These are phyloP conservation scores for Tangara arthus DNA, from an alignment of 2,797 vertebrate species.

Conservation along the genomic window DNA sequence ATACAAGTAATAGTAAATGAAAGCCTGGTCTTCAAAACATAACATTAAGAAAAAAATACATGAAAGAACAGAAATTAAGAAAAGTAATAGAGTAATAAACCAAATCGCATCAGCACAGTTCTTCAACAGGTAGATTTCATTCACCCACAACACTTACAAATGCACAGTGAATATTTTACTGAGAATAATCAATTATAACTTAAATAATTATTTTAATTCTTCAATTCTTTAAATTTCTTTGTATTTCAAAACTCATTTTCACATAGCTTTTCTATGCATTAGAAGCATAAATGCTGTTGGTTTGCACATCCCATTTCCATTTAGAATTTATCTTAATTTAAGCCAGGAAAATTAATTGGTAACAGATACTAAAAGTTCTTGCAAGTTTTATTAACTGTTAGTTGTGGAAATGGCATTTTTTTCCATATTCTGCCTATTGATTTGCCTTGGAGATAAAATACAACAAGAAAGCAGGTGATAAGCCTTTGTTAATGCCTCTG, in stretches of 20 bases:
- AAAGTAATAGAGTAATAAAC: not conserved
- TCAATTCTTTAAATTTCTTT: not conserved
- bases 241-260: not conserved
- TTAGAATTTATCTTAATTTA: constrained; percentile 62
- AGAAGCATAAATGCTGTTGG: not conserved
- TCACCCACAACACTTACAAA: not conserved
- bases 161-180: not conserved
- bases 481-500: constrained; percentile 76
- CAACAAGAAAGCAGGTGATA: constrained; percentile 75
- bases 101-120: not conserved
- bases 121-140: not conserved
- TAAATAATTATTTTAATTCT: not conserved
- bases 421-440: constrained; percentile 59
- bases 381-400: constrained; percentile 59
- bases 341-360: constrained; percentile 59
- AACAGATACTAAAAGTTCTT: constrained; percentile 67
- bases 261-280: not conserved
- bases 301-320: constrained; percentile 54
- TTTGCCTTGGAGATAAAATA: constrained; percentile 71
- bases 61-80: not conserved
- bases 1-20: not conserved
- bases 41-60: not conserved
- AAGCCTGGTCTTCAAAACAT: not conserved
- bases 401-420: constrained; percentile 58
- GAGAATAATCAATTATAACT: not conserved